Evolutionary conservation across 2,888 invertebrate species (phyloP).

Genomic region (Trichopria drosophilae): DNA sequence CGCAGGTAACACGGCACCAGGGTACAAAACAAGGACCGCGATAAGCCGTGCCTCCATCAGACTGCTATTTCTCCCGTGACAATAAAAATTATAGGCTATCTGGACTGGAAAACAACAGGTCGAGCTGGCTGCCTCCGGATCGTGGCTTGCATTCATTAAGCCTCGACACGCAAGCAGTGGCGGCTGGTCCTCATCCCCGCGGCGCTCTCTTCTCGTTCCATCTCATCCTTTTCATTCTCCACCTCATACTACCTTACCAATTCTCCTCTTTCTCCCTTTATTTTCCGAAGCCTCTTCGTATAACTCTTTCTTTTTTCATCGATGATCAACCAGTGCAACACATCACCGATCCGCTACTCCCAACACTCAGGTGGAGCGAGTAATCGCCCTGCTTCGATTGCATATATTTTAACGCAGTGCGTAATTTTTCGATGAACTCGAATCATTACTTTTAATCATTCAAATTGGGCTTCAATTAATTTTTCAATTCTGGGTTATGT

Average conservation of each 20-base stretch:
- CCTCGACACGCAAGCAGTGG: conserved; percentile 61
- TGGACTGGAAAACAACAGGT: conserved; percentile 67
- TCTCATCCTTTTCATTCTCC: conserved; percentile 4
- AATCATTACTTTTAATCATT: too few relatives aligned
- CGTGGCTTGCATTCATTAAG: conserved; percentile 66
- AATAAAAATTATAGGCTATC: conserved; percentile 68
- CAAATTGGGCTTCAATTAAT: too few relatives aligned
- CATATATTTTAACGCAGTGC: too few relatives aligned
- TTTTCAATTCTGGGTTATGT: too few relatives aligned
- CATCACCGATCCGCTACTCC: too few relatives aligned
- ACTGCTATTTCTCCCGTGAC: conserved; percentile 65
- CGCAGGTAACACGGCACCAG: conserved; percentile 49
- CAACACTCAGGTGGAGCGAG: too few relatives aligned
- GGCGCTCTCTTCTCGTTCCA: conserved; percentile 21
- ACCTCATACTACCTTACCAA: conserved; percentile 7
- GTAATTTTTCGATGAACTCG: too few relatives aligned
- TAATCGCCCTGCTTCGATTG: too few relatives aligned
- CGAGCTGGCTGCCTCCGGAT: conserved; percentile 56
- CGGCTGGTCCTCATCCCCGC: conserved; percentile 41
- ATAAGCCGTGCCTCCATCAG: conserved; percentile 60
- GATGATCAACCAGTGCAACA: too few relatives aligned
- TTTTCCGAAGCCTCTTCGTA: conserved; percentile 24
- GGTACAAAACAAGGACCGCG: conserved; percentile 53
- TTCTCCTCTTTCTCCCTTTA: conserved; percentile 12
- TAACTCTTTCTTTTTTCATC: too few relatives aligned